Evolutionary conservation across 2,888 invertebrate species (phyloP).

Genomic region (Caenorhabditis macrosperma): DNA sequence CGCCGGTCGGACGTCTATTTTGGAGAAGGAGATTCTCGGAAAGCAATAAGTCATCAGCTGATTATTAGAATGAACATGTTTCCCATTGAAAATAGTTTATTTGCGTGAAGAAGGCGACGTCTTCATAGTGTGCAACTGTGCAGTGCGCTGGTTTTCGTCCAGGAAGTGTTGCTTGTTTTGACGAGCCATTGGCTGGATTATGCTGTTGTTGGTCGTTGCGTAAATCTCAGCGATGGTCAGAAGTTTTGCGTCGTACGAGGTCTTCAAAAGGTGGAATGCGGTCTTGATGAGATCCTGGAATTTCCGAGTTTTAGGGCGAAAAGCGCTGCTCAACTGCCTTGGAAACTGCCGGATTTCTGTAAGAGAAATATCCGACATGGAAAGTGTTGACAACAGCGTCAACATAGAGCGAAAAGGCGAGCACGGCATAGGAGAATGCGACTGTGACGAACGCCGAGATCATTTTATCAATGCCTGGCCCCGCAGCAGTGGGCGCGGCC

Average conservation of each 20-base stretch:
- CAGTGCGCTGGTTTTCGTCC: slow-evolving; percentile 40
- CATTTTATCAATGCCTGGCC: slow-evolving; percentile 22
- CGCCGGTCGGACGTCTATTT: slow-evolving; percentile 65
- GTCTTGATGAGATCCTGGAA: slow-evolving; percentile 48
- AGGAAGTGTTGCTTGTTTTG: slow-evolving; percentile 36
- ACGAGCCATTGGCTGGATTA: slow-evolving; percentile 48
- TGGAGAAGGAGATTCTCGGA: slow-evolving; percentile 69
- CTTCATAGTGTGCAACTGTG: slow-evolving; percentile 39
- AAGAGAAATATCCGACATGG: slow-evolving; percentile 47
- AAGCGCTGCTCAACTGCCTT: not conserved
- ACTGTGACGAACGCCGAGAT: slow-evolving; percentile 35
- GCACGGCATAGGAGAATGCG: slow-evolving; percentile 25
- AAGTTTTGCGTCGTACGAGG: slow-evolving; percentile 46
- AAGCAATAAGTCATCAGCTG: slow-evolving; percentile 6
- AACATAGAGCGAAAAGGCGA: slow-evolving; percentile 26
- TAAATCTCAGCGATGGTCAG: slow-evolving; percentile 27
- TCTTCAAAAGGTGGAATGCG: slow-evolving; percentile 46
- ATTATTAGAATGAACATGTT: slow-evolving; percentile 1
- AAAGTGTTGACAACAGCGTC: slow-evolving; percentile 28
- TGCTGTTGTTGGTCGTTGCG: slow-evolving; percentile 21
- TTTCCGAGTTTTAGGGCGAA: not conserved
- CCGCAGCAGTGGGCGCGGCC: not conserved
- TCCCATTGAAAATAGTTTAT: not conserved
- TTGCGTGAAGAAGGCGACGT: slow-evolving; percentile 22
- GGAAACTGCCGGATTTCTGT: slow-evolving; percentile 40